phyloP scores from a whole-genome alignment of 92 coral and sea anemone genomes.

The Hydrozoanthus gracilis region DNA sequence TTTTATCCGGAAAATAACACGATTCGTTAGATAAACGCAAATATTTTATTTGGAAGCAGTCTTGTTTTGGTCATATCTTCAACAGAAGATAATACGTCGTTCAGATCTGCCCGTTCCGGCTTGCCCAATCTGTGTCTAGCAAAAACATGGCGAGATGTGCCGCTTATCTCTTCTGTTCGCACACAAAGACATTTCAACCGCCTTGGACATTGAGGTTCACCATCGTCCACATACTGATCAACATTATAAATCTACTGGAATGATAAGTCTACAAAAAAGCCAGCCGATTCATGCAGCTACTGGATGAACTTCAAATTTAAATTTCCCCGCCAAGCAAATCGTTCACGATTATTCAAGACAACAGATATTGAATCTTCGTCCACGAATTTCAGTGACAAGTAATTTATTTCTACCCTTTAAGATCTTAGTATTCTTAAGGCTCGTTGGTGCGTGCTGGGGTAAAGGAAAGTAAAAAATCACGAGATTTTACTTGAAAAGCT shows the following conservation, averaged over 20 bases:
- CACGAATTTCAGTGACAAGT: conserved; percentile 42
- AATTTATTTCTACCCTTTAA: conserved; percentile 51
- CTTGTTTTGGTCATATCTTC: conserved; percentile 27
- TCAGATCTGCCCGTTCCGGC: conserved; percentile 39
- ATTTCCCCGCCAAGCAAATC: conserved; percentile 44
- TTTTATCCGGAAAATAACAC: conserved; percentile 24
- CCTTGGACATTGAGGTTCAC: conserved; percentile 1
- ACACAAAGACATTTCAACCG: conserved; percentile 18
- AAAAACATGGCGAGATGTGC: conserved; percentile 48
- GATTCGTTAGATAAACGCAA: conserved; percentile 25
- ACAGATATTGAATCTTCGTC: conserved; percentile 4
- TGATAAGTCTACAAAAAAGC: background rate
- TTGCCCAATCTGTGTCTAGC: conserved; percentile 39
- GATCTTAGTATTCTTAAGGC: conserved; percentile 40
- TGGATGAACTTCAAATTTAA: conserved; percentile 40
- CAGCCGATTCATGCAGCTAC: conserved; percentile 40
- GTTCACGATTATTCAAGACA: conserved; percentile 35
- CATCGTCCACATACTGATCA: conserved; percentile 24
- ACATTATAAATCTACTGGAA: background rate
- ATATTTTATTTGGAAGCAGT: conserved; percentile 28
- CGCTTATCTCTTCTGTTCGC: conserved; percentile 38
- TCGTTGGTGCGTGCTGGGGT: conserved; percentile 38
- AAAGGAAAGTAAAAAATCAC: conserved; percentile 44
- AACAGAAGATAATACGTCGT: conserved; percentile 14
- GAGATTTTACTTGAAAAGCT: no score